These are phyloP conservation scores for Mythimna lalbum DNA, from an alignment of 2,888 invertebrate genomes.

Conservation along the genomic window DNA sequence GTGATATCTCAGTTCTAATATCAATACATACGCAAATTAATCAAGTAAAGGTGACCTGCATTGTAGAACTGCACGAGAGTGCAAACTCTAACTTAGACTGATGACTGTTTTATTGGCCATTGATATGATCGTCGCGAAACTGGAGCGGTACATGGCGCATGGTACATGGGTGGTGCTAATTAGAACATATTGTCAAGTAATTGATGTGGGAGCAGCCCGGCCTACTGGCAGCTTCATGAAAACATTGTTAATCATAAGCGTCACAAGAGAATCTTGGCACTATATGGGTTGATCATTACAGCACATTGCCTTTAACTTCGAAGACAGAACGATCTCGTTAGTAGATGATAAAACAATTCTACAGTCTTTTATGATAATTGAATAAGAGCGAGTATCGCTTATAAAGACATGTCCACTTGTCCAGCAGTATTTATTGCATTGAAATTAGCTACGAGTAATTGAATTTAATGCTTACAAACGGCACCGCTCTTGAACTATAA, in stretches of 20 bases:
- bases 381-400: constrained; percentile 31
- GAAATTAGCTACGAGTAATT: constrained; percentile 48
- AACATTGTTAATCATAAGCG: constrained; percentile 11
- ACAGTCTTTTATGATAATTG: constrained; percentile 29
- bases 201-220: constrained; percentile 40
- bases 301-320: background rate
- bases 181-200: constrained; percentile 40
- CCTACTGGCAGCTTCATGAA: background rate
- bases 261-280: background rate
- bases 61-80: constrained; percentile 14
- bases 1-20: background rate
- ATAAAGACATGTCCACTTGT: constrained; percentile 40
- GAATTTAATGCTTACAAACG: constrained; percentile 44
- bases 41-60: constrained; percentile 22
- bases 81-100: constrained; percentile 26
- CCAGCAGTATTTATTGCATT: constrained; percentile 42
- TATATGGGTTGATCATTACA: background rate
- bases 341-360: constrained; percentile 19
- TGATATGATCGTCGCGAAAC: constrained; percentile 37
- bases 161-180: constrained; percentile 38
- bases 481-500: constrained; percentile 63
- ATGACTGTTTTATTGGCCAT: constrained; percentile 43
- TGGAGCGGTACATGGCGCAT: constrained; percentile 35
- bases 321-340: background rate
- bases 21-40: background rate